These are phyloP conservation scores for Halcyon smyrnensis DNA, from an alignment of 2,797 vertebrate species.

Conservation along the genomic window DNA sequence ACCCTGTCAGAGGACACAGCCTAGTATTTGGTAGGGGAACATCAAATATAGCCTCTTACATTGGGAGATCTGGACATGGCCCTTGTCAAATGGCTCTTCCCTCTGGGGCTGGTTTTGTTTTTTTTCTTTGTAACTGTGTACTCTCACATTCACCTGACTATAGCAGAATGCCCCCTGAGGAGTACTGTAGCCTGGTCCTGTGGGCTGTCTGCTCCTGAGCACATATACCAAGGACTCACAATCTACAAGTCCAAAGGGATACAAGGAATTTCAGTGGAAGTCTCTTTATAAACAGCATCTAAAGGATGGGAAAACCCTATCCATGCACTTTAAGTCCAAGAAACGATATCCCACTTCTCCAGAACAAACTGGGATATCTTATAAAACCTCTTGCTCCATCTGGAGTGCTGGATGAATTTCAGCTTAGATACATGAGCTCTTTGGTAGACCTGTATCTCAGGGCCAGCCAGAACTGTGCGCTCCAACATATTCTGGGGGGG, in stretches of 20 bases:
- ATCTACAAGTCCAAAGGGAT: not conserved
- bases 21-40: not conserved
- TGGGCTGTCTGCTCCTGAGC: not conserved
- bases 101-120: not conserved
- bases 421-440: not conserved
- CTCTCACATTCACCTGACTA: not conserved
- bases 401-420: not conserved
- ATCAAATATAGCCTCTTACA: not conserved
- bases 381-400: not conserved
- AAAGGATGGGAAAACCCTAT: not conserved
- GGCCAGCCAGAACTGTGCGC: not conserved
- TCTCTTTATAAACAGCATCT: not conserved
- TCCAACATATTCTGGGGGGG: fast-evolving
- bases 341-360: not conserved
- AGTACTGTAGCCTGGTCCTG: not conserved
- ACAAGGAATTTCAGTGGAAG: not conserved
- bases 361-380: not conserved
- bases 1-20: not conserved
- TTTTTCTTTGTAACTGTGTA: not conserved
- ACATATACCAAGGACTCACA: not conserved
- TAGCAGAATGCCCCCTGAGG: not conserved
- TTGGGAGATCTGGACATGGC: not conserved
- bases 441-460: not conserved
- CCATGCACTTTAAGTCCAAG: not conserved
- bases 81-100: not conserved